A percentile compares a stretch with the other conserved stretches of the same genome.
Evolutionary conservation across 2,113 vertebrate genomes (phyloP).

Genomic region (zebrafish (Danio rerio)): DNA sequence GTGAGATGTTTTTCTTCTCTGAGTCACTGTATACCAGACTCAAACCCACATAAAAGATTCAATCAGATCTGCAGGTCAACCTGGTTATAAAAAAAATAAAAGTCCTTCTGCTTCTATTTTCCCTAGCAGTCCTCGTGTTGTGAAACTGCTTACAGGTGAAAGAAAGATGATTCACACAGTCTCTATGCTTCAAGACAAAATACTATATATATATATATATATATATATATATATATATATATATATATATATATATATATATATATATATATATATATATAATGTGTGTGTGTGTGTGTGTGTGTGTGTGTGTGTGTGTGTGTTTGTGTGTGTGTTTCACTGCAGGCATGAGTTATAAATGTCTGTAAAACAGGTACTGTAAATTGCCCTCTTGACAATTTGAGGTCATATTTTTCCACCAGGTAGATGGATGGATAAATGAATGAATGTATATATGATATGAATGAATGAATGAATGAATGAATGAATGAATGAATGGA

Average conservation of each 20-base stretch:
- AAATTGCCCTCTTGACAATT: background rate
- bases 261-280: no score
- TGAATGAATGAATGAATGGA: no score
- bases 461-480: no score
- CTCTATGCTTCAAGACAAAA: no score
- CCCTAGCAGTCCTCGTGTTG: constrained; percentile 40
- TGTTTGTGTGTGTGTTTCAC: no score
- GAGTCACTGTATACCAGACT: constrained; percentile 46
- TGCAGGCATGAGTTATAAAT: background rate
- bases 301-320: no score
- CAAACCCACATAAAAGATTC: constrained; percentile 69
- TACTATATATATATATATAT: no score
- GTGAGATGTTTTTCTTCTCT: constrained; percentile 45
- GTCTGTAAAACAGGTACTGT: background rate
- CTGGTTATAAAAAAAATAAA: constrained; percentile 61
- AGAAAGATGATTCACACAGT: background rate
- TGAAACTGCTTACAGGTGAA: background rate
- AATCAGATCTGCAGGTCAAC: constrained; percentile 64
- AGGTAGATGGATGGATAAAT: no score
- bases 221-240: no score
- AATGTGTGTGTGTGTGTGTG: no score
- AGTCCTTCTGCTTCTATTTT: constrained; percentile 62
- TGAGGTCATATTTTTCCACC: background rate
- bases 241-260: no score
- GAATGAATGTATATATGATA: no score